Base-by-base conservation (phyloP, 2,888 invertebrate genomes). In the Scaptomyza parva region DNA sequence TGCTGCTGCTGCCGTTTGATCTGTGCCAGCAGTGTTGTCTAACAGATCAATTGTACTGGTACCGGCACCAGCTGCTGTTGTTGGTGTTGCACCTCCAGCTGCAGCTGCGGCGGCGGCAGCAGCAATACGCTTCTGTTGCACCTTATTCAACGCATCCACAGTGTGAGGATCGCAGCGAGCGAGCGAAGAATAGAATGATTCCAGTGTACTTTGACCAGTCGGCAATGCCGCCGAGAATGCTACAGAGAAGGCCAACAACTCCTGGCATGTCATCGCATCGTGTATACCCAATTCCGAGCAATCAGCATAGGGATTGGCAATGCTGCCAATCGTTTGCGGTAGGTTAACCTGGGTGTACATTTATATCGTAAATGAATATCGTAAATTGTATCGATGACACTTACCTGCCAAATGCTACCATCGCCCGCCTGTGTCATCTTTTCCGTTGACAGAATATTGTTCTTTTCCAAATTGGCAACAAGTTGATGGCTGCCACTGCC, bases 201-300 rank as follows among this genome's bases (percentile, higher is more conserved):
- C 96, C 50, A 97, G 92, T 12, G 96, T 96, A 41, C 96, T 94
- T 91, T 96, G 96, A 18, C 97, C 96, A 4, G 97, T 97, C 2
- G 97, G 97, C 68, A 97, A 92, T 0, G 97, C 97, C 0, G 98
- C 98, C 69, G 97, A 97, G 55, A 98, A 94, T 0, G 97, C 97
- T 9, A 98, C 98, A 48, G 96, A 96, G 54, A 98, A 93, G n/a
- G 98, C 98, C 63, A 98, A 93, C 26, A 98, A 93, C 92, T 97
- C 97, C 91, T 97, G 97, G 91, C 97, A 98, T 22, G 92, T 92
- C 91, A 92, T 91, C 50, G 92, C 91, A 67, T 92, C 92, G 76
- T 92, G 92, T 76, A 92, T 88, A 77, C 91, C 93, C 65, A 94
- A 85, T 69, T 94, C 94, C 18, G 92, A 93, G 88, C 93, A 93